Base-by-base conservation (phyloP, 2,797 vertebrate genomes). In the Propithecus perrieri region DNA sequence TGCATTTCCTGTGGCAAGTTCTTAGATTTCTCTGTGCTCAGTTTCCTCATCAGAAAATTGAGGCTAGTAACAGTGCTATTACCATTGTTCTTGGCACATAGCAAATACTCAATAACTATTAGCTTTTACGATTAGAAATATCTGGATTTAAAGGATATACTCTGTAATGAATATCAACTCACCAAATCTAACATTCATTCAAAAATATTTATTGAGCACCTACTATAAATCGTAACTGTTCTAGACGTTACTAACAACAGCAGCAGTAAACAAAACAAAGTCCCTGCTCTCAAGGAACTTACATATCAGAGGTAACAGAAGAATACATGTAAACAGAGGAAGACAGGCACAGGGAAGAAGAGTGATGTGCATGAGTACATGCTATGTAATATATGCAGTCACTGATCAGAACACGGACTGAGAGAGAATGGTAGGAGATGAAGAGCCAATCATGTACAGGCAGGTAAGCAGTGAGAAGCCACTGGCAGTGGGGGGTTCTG, bases 71-170 rank as follows among this genome's bases (percentile, higher is more conserved):
- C 30, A 74, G 55, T 69, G 9, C 33, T 85, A 33, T 69, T 59
- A 75, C 20, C 15, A 59, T 0, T 81, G 50, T 94, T 96, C 18
- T 50, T 79, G 18, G 33, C 13, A 90, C 20, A 59, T 53, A 71
- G 50, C 20, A 95, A 90, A 92, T 78, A n/a, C 33, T 71, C 50
- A 50, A 38, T 75, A 90, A 75, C 50, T 35, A 75, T 22, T 94
- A 72, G 61, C 5, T 88, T 71, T 94, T 80, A 85, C 59, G 72
- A 84, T 86, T 94, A 95, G 65, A 96, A 79, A 55, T 93, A 92
- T 28, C 24, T 88, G 57, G 26, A 78, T 59, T 84, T 94, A 78
- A 63, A 87, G 18, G 30, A 91, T 55, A 91, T 84, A 22, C 26
- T 87, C 15, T 18, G n/a, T 85, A 93, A 80, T n/a, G 88, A 38